Conservation (phyloP, 2,113 vertebrate genomes). For the Alouatta palliata region DNA sequence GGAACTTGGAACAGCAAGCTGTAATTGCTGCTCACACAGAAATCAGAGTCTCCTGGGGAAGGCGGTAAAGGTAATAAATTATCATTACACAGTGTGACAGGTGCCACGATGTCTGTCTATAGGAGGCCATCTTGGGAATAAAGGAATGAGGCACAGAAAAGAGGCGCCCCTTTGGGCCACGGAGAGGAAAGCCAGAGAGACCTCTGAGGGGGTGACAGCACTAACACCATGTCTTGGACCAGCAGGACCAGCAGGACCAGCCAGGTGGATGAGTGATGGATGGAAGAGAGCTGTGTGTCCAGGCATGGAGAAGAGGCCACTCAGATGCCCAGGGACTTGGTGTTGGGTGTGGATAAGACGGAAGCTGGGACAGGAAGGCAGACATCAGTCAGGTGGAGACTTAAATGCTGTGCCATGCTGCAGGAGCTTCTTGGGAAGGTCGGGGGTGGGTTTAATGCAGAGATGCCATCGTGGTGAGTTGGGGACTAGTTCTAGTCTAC, state of each 20-base stretch:
- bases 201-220: background rate
- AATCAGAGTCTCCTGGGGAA: fast-evolving
- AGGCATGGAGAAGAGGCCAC: background rate
- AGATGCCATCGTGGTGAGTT: background rate
- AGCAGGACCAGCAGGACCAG: background rate
- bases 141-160: background rate
- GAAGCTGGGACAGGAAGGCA: background rate
- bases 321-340: fast-evolving
- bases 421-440: fast-evolving
- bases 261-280: fast-evolving
- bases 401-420: fast-evolving
- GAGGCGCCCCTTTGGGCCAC: background rate
- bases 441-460: too few relatives aligned
- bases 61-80: background rate
- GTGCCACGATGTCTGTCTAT: fast-evolving
- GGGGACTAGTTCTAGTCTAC: fast-evolving
- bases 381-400: fast-evolving
- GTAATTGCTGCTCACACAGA: background rate
- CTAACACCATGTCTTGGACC: fast-evolving
- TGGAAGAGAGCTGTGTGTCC: background rate
- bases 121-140: background rate
- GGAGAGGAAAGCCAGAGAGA: background rate
- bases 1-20: background rate
- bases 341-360: background rate
- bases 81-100: fast-evolving